Base-by-base conservation (phyloP, 1,140 invertebrate species). In the Drosophila sturtevanti region DNA sequence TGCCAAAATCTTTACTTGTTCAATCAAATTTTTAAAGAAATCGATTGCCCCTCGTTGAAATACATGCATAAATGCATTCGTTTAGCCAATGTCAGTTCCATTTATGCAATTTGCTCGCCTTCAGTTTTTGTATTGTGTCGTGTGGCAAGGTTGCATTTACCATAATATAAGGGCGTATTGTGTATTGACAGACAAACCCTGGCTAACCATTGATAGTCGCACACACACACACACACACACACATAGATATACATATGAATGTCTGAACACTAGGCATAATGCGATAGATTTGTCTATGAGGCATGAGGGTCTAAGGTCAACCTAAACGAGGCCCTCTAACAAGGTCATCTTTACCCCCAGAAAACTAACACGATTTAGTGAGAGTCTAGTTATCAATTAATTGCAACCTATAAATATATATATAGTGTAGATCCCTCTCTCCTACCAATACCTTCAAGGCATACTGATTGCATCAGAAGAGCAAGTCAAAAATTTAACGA, bases 81-180 rank as follows among this genome's bases (percentile, higher is more conserved):
- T 80, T 69, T 69, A 78, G 80, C 68, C 81, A 85, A 77, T 85
- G 80, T 64, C 77, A 86, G 73, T 75, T 77, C 67, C 63, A 76
- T 86, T 79, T 85, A 70, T 75, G 65, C 64, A 70, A 77, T 63
- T 84, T 72, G 81, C 62, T 68, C 64, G 70, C 78, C 78, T 87
- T 75, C 75, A 51, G 22, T 70, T 31, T 69, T 51, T 37, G 63
- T 38, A 77, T 77, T 71, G 75, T 59, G 75, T 59, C 62, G 64
- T 74, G 51, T 56, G 48, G 62, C 81, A 86, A 86, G 82, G 82
- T 77, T 81, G 79, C 75, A 63, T 69, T 71, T 66, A 73, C 67
- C 82, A 75, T 87, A 75, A 58, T 64, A 82, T 87, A 72, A 70
- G 81, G 81, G 81, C 80, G 82, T 84, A 71, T 69, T 86, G 61